These are phyloP conservation scores for Mya arenaria DNA, from an alignment of 1,140 invertebrate genomes.

Conservation along the genomic window DNA sequence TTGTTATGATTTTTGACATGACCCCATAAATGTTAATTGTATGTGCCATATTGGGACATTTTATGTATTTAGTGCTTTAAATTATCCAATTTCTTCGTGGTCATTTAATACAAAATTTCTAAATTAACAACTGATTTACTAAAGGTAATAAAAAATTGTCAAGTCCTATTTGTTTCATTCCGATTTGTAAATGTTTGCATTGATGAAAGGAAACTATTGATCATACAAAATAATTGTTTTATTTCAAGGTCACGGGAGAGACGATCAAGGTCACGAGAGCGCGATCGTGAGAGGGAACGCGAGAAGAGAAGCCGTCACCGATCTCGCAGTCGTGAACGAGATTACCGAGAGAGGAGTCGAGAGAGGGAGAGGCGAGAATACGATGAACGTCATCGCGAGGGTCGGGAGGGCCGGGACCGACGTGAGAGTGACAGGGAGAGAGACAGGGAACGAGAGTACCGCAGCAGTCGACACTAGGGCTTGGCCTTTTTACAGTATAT, in stretches of 20 bases:
- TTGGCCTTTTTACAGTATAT: slow-evolving; percentile 12
- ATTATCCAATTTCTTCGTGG: too few relatives aligned
- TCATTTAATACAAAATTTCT: too few relatives aligned
- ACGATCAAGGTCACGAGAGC: slow-evolving; percentile 85
- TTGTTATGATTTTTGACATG: too few relatives aligned
- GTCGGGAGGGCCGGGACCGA: slow-evolving; percentile 66
- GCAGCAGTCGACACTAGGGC: slow-evolving; percentile 63
- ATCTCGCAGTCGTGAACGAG: slow-evolving; percentile 79
- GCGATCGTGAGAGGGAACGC: slow-evolving; percentile 86
- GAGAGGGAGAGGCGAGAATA: slow-evolving; percentile 79
- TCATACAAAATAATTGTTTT: too few relatives aligned
- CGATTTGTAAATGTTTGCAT: too few relatives aligned
- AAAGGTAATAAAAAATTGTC: too few relatives aligned
- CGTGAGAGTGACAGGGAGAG: slow-evolving; percentile 77
- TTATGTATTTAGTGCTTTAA: too few relatives aligned
- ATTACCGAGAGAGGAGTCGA: slow-evolving; percentile 86
- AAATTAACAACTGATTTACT: too few relatives aligned
- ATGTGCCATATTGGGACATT: too few relatives aligned
- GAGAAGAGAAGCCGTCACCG: slow-evolving; percentile 81
- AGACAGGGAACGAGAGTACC: slow-evolving; percentile 72
- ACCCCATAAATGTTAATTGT: too few relatives aligned
- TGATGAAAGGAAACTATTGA: too few relatives aligned
- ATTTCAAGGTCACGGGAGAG: slow-evolving; percentile 79
- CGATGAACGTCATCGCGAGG: slow-evolving; percentile 73
- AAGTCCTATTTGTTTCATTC: too few relatives aligned